phyloP scores from a whole-genome alignment of 2,888 invertebrate genomes.

The Sphinx pinastri region DNA sequence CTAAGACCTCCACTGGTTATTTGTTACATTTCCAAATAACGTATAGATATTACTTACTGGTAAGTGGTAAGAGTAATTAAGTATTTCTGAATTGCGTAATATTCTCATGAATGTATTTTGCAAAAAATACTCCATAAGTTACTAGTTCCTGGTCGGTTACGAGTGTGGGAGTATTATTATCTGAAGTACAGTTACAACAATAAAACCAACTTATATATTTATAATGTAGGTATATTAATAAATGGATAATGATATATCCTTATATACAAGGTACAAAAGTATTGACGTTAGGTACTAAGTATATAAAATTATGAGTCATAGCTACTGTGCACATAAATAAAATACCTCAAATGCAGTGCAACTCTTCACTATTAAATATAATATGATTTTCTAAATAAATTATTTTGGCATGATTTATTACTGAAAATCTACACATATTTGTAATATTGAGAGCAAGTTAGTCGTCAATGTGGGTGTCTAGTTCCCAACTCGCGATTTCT shows the following conservation, averaged over 20 bases:
- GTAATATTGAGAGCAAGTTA: neutral
- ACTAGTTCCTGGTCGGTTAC: neutral
- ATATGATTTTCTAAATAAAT: slow-evolving; percentile 2
- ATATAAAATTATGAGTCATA: slow-evolving; percentile 19
- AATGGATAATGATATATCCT: slow-evolving; percentile 45
- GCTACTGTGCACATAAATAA: slow-evolving; percentile 1
- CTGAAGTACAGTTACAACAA: neutral
- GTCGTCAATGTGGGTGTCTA: neutral
- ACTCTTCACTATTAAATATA: neutral
- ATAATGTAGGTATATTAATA: slow-evolving; percentile 45
- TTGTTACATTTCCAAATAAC: too few relatives aligned
- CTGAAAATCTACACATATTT: neutral
- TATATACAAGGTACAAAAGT: slow-evolving; percentile 70
- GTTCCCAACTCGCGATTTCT: neutral
- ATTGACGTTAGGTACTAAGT: slow-evolving; percentile 38
- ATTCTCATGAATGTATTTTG: too few relatives aligned
- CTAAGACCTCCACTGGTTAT: too few relatives aligned
- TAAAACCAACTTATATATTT: slow-evolving; percentile 31
- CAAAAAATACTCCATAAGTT: too few relatives aligned
- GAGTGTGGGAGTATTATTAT: neutral
- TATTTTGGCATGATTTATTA: slow-evolving; percentile 4
- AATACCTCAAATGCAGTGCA: slow-evolving; percentile 19
- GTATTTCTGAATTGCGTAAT: too few relatives aligned
- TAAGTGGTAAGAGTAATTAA: too few relatives aligned
- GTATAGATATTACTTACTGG: too few relatives aligned